Base-by-base conservation (phyloP, 2,113 vertebrate species). In the Ornithorhynchus anatinus region DNA sequence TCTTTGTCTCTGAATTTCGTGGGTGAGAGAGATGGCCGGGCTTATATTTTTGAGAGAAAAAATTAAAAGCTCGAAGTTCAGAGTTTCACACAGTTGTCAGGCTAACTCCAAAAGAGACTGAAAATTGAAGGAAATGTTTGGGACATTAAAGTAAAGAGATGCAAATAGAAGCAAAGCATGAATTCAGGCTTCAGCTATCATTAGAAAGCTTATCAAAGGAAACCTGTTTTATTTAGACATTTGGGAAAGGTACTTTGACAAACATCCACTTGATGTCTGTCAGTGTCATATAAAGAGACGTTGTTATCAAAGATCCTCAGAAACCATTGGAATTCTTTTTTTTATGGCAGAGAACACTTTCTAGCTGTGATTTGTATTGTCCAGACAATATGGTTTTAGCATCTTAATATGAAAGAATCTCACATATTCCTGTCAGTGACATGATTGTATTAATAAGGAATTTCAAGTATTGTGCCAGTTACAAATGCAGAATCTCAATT, bases 211-310 rank as follows among this genome's bases (percentile, higher is more conserved):
- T 84, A 86, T 89, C 87, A 90, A 88, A 89, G 85, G 72, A 81
- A 86, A 87, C 50, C 80, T 77, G 75, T 86, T 86, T 84, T 89
- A 90, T 91, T 91, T 88, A 85, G 85, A 91, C 88, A 86, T 86
- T 86, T 88, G 79, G 86, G 90, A 88, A 91, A 84, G 70, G 78
- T 79, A 86, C 85, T 87, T 82, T 86, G 89, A 89, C 84, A 90
- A 90, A 89, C 82, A 91, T 86, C 77, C 70, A 25, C 60, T 85
- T 84, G 87, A 88, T 86, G 82, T 85, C 75, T 91, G 84, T 85
- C 86, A 89, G 65, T 72, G 57, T 79, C 86, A 82, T 86, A 86
- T 76, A 84, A 90, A 91, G 65, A 89, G 70, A 82, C 79, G 87
- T 89, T 84, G 84, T 85, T 89, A 89, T 89, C 72, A 85, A 89